phyloP scores from a whole-genome alignment of 2,113 vertebrate species.

The Gadus macrocephalus region DNA sequence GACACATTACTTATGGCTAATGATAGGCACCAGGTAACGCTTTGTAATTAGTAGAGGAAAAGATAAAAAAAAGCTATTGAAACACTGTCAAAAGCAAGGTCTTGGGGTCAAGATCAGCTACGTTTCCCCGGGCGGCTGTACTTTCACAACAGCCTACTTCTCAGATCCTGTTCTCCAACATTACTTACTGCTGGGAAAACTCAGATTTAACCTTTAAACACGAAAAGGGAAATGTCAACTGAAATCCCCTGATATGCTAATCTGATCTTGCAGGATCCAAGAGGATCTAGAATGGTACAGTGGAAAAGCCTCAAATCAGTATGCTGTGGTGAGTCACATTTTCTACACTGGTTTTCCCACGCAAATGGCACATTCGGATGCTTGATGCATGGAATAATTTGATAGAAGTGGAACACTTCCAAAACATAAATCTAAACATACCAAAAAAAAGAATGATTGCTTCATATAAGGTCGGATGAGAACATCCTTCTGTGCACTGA shows the following conservation, averaged over 20 bases:
- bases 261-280: constrained; percentile 77
- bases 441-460: too few relatives aligned
- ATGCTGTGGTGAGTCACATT: constrained; percentile 80
- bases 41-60: constrained; percentile 26
- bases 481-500: too few relatives aligned
- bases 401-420: too few relatives aligned
- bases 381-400: too few relatives aligned
- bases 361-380: too few relatives aligned
- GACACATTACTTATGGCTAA: constrained; percentile 9
- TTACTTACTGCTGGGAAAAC: neutral
- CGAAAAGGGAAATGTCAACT: constrained; percentile 18
- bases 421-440: too few relatives aligned
- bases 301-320: constrained; percentile 78
- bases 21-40: constrained; percentile 19
- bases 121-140: neutral
- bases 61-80: constrained; percentile 16
- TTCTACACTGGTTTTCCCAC: neutral
- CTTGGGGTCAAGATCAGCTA: constrained; percentile 24
- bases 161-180: neutral
- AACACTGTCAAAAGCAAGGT: constrained; percentile 3
- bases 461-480: too few relatives aligned
- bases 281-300: constrained; percentile 86
- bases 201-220: neutral
- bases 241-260: neutral
- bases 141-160: neutral